Conservation (phyloP, 2,888 invertebrate genomes). For the Mystacides longicornis region DNA sequence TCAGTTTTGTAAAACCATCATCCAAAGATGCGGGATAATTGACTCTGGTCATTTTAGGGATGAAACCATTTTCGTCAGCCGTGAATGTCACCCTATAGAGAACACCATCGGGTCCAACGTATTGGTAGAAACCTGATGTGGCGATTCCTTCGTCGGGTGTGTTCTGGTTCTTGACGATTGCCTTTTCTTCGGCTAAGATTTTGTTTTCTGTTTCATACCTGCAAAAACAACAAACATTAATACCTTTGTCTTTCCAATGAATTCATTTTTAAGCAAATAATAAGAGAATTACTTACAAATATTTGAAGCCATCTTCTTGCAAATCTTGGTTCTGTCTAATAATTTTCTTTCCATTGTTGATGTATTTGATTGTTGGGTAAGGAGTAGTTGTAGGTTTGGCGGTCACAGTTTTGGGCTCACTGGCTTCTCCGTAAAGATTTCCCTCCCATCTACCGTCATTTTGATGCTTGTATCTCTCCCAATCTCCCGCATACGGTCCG, state of each 20-base stretch:
- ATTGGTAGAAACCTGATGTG: slow-evolving; percentile 47
- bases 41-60: slow-evolving; percentile 39
- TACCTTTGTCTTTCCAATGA: not conserved
- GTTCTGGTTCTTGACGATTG: slow-evolving; percentile 45
- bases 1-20: slow-evolving; percentile 25
- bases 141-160: slow-evolving; percentile 46
- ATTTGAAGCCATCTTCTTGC: slow-evolving; percentile 47
- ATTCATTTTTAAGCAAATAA: too few relatives aligned
- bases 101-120: slow-evolving; percentile 48
- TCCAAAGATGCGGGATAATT: slow-evolving; percentile 25
- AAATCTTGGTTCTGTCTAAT: slow-evolving; percentile 44
- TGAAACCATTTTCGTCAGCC: slow-evolving; percentile 48
- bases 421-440: slow-evolving; percentile 34
- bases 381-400: slow-evolving; percentile 33
- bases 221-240: slow-evolving; percentile 25
- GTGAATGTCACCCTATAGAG: slow-evolving; percentile 49
- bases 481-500: slow-evolving; percentile 42
- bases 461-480: slow-evolving; percentile 40
- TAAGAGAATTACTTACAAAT: slow-evolving; percentile 37
- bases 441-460: slow-evolving; percentile 21
- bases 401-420: slow-evolving; percentile 32
- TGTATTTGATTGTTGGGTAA: slow-evolving; percentile 45
- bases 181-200: slow-evolving; percentile 47
- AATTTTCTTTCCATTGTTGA: slow-evolving; percentile 48
- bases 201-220: slow-evolving; percentile 51